These are phyloP conservation scores for Nothobranchius kuhntae DNA, from an alignment of 2,113 vertebrate species.

Conservation along the genomic window DNA sequence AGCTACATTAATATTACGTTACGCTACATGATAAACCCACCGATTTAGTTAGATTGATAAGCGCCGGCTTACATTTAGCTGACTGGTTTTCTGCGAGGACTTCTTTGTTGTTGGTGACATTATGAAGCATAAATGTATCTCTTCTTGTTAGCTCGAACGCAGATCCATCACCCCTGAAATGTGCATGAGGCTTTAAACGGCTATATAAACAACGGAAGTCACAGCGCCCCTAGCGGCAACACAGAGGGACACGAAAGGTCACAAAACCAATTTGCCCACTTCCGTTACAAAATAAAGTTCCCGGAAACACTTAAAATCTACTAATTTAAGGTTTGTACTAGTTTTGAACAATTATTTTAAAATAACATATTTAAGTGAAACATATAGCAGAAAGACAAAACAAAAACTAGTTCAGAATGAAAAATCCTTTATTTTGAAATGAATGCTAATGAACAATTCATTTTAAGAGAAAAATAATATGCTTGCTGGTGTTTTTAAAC, in stretches of 20 bases:
- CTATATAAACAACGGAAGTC: fast-evolving
- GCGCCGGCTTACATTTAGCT: neutral
- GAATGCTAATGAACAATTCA: constrained; percentile 24
- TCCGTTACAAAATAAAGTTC: too few relatives aligned
- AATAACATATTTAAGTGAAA: neutral
- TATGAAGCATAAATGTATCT: neutral
- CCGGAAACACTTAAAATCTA: too few relatives aligned
- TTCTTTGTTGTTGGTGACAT: constrained; percentile 31
- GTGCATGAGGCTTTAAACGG: constrained; percentile 11
- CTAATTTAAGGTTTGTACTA: too few relatives aligned
- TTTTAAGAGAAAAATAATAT: neutral
- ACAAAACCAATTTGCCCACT: too few relatives aligned
- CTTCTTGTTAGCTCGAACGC: neutral
- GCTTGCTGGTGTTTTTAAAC: neutral
- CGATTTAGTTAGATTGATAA: neutral
- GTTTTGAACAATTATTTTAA: neutral
- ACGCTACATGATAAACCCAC: too few relatives aligned
- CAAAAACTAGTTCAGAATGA: constrained; percentile 3
- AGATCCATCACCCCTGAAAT: neutral
- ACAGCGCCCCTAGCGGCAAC: constrained; percentile 32
- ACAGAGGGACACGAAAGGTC: neutral
- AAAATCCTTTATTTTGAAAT: constrained; percentile 38
- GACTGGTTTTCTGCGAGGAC: constrained; percentile 16
- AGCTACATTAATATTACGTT: neutral
- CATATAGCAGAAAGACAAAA: neutral